These are phyloP conservation scores for Emys orbicularis DNA, from an alignment of 2,797 vertebrate species.

Conservation along the genomic window DNA sequence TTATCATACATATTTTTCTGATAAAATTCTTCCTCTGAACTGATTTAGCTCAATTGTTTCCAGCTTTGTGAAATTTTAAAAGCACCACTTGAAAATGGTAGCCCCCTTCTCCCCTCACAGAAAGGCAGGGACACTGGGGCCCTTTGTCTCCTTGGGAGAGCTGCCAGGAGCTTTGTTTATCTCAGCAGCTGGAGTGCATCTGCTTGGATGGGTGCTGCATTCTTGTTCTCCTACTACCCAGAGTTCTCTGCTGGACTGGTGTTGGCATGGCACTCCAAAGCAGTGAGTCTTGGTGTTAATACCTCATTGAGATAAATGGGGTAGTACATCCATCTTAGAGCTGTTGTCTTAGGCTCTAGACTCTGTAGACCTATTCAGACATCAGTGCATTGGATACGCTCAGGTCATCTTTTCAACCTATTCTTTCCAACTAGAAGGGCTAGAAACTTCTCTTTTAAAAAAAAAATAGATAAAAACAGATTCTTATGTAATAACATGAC, in stretches of 20 bases:
- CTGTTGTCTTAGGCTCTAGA: background rate
- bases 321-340: background rate
- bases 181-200: rapidly evolving
- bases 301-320: rapidly evolving
- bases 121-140: background rate
- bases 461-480: background rate
- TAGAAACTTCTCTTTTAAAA: background rate
- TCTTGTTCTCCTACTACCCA: rapidly evolving
- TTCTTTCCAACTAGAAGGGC: background rate
- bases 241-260: rapidly evolving
- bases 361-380: background rate
- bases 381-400: background rate
- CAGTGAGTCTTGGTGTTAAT: rapidly evolving
- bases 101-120: background rate
- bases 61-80: no score
- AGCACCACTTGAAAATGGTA: background rate
- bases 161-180: background rate
- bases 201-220: no score
- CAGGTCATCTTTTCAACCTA: background rate
- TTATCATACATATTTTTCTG: no score
- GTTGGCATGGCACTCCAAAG: rapidly evolving
- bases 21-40: no score
- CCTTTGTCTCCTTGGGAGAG: background rate
- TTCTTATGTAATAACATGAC: background rate
- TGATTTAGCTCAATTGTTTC: no score